Percentiles rank a stretch among this genome's conserved stretches.
Evolutionary conservation across 2,797 vertebrate species (phyloP).

Genomic region (Diplodus sargus): DNA sequence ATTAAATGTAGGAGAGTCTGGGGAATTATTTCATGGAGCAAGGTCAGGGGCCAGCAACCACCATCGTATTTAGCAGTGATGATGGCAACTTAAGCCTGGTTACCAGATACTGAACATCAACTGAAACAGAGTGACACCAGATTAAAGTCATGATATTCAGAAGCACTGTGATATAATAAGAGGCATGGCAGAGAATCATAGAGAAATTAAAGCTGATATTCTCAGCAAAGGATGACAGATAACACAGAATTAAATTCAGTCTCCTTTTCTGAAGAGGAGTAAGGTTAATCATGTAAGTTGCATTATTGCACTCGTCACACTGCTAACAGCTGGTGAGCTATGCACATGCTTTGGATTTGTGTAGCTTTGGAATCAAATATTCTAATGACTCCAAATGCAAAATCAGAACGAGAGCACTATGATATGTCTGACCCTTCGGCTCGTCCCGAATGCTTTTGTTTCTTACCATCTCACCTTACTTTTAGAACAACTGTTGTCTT

Average conservation of each 20-base stretch:
- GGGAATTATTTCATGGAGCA: constrained; percentile 42
- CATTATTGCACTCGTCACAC: constrained; percentile 28
- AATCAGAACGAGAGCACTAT: constrained; percentile 22
- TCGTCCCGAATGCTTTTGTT: constrained; percentile 1
- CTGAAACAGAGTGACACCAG: not conserved
- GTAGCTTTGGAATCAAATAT: constrained; percentile 30
- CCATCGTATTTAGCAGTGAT: constrained; percentile 20
- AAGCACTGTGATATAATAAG: not conserved
- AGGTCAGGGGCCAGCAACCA: constrained; percentile 31
- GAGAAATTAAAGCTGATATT: not conserved
- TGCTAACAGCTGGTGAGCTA: constrained; percentile 29
- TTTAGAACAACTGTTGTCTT: not conserved
- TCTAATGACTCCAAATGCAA: constrained; percentile 20
- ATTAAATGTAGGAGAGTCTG: constrained; percentile 43
- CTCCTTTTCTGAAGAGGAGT: not conserved
- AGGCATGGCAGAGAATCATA: not conserved
- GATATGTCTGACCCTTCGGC: not conserved
- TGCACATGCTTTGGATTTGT: constrained; percentile 51
- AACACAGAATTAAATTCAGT: not conserved
- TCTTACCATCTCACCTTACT: not conserved
- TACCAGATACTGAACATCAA: constrained; percentile 7
- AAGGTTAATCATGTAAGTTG: constrained; percentile 10
- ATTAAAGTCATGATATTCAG: not conserved
- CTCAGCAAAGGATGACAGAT: not conserved
- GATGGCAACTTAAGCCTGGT: constrained; percentile 14